phyloP scores from a whole-genome alignment of 2,113 vertebrate species.

The Terrapene triunguis region DNA sequence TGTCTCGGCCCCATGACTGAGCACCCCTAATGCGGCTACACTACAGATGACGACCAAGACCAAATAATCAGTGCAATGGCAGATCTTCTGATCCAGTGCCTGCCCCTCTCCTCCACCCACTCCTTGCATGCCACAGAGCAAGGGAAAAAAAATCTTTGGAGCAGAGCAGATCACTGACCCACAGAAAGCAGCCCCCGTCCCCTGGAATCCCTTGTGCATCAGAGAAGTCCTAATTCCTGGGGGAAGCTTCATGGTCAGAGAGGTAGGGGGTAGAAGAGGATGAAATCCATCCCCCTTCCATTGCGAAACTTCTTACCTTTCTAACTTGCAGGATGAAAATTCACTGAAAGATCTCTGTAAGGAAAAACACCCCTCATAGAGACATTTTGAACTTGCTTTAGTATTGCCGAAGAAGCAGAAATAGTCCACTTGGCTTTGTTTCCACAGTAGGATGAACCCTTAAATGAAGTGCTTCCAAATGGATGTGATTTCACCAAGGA shows the following conservation, averaged over 20 bases:
- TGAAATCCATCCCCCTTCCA: neutral
- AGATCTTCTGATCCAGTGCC: neutral
- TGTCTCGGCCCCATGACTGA: neutral
- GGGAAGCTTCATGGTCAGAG: neutral
- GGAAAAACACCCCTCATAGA: neutral
- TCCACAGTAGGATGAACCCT: neutral
- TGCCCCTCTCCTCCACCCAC: neutral
- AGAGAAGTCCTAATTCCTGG: fast-evolving
- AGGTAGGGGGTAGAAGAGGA: neutral
- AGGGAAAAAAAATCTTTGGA: neutral
- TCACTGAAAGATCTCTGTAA: neutral
- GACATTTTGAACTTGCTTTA: neutral
- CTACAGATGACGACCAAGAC: neutral
- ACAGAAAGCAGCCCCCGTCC: neutral
- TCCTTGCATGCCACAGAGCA: neutral
- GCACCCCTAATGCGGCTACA: neutral
- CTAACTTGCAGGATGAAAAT: neutral
- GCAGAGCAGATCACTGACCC: neutral
- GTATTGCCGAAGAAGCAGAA: neutral
- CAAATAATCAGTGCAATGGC: neutral
- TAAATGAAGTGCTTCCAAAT: neutral
- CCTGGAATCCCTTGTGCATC: neutral
- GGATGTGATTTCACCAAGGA: neutral
- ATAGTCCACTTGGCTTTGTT: neutral
- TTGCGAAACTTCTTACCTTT: neutral